Percentiles rank a stretch among this genome's conserved stretches.
phyloP scores from a whole-genome alignment of 2,888 invertebrate genomes.

The Allophyes oxyacanthae region DNA sequence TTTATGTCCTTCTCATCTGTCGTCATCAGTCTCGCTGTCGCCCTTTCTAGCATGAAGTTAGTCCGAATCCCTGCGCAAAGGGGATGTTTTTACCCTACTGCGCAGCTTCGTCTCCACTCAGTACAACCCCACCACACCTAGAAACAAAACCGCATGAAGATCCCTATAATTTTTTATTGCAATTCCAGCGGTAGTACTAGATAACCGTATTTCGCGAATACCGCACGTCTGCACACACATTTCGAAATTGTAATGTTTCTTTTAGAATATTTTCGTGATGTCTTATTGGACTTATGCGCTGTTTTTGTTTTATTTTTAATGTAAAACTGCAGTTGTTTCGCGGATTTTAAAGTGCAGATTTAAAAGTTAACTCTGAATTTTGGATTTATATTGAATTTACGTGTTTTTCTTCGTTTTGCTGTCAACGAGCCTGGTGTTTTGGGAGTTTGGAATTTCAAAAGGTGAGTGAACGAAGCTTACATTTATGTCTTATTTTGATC shows the following conservation, averaged over 20 bases:
- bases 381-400: conserved; percentile 1
- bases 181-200: conserved; percentile 4
- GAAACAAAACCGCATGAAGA: conserved; percentile 49
- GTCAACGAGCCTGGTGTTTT: conserved; percentile 6
- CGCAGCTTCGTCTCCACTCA: conserved; percentile 63
- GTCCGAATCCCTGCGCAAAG: conserved; percentile 65
- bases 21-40: conserved; percentile 67
- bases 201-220: conserved; percentile 1
- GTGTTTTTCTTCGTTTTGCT: conserved; percentile 5
- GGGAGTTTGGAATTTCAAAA: neutral
- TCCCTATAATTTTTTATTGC: conserved; percentile 17
- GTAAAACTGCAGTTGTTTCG: neutral
- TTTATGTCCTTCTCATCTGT: conserved; percentile 57
- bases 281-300: neutral
- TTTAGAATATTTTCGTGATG: conserved; percentile 2
- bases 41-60: conserved; percentile 60
- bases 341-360: conserved; percentile 9
- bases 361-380: conserved; percentile 29
- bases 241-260: neutral
- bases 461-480: conserved; percentile 18
- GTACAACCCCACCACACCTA: conserved; percentile 56
- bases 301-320: neutral
- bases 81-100: conserved; percentile 36
- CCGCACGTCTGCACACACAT: conserved; percentile 5
- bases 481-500: conserved; percentile 10